These are phyloP conservation scores for Mixornis gularis DNA, from an alignment of 2,113 vertebrate species.

Conservation along the genomic window DNA sequence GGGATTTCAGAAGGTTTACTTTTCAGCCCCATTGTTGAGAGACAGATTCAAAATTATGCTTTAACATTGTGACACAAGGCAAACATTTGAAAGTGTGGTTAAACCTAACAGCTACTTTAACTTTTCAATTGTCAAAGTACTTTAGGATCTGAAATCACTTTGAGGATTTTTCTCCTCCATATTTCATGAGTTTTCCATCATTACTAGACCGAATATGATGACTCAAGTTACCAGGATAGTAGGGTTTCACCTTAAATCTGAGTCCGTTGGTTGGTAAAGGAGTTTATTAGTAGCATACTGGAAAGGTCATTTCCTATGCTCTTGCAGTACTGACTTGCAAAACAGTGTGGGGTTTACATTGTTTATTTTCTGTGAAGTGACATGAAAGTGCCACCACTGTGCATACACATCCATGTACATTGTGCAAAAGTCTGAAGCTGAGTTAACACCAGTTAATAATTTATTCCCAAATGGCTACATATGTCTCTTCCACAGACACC, in stretches of 20 bases:
- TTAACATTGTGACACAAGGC: background rate
- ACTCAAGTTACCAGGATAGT: background rate
- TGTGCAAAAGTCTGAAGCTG: background rate
- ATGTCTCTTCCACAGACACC: slow-evolving; percentile 79
- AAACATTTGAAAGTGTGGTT: background rate
- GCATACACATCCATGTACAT: accelerated
- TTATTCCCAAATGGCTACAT: background rate
- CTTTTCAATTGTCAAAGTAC: background rate
- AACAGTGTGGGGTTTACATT: background rate
- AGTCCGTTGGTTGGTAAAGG: background rate
- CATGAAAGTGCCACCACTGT: background rate
- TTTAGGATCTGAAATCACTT: background rate
- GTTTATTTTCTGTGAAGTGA: background rate
- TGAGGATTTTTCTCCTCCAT: background rate
- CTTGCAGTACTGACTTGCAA: background rate
- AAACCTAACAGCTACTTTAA: background rate
- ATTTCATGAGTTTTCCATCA: background rate
- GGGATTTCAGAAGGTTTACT: background rate
- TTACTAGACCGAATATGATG: background rate
- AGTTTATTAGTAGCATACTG: background rate
- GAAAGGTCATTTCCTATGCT: background rate
- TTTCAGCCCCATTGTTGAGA: background rate
- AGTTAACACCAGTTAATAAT: background rate
- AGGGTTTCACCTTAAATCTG: background rate
- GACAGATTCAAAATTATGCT: background rate